Percentiles rank a stretch among this genome's conserved stretches.
phyloP scores from a whole-genome alignment of 2,888 invertebrate genomes.

The Desoria tigrina region DNA sequence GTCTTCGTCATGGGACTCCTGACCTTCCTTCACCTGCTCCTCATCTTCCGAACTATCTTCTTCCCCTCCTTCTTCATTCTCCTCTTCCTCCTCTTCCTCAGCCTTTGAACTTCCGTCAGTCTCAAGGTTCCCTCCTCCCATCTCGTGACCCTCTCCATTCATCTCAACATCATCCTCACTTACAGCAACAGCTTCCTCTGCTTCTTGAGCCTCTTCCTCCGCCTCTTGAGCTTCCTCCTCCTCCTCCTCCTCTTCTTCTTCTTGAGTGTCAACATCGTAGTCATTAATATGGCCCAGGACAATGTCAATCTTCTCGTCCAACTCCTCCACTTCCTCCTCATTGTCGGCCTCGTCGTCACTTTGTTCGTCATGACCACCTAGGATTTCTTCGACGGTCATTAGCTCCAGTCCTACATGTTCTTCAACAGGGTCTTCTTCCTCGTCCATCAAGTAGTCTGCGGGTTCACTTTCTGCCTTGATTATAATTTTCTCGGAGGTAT shows the following conservation, averaged over 20 bases:
- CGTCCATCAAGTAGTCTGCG: conserved; percentile 23
- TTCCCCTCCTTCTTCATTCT: conserved; percentile 13
- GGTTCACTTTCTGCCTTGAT: conserved; percentile 12
- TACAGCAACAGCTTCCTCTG: conserved; percentile 9
- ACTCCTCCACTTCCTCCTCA: conserved; percentile 34
- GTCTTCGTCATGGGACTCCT: conserved; percentile 13
- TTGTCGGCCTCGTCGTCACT: conserved; percentile 34
- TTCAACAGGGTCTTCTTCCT: conserved; percentile 20
- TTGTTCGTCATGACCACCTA: too few species aligned
- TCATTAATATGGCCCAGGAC: too few species aligned
- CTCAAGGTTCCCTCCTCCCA: conserved; percentile 8
- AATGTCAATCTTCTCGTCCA: neutral
- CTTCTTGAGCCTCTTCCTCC: conserved; percentile 9
- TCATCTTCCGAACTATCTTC: conserved; percentile 7
- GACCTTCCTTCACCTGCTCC: conserved; percentile 21
- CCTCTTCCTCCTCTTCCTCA: conserved; percentile 4
- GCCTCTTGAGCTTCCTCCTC: conserved; percentile 30
- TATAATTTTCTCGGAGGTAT: neutral
- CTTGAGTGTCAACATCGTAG: neutral
- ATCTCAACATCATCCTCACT: conserved; percentile 16
- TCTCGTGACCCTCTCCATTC: conserved; percentile 2
- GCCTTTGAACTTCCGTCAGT: conserved; percentile 17
- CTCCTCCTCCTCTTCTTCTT: conserved; percentile 26
- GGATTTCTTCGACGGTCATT: too few species aligned
- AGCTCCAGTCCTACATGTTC: too few species aligned